Evolutionary conservation across 30 jellyfish, hydroid and myxozoan genomes (phyloP).

Genomic region (Cassiopea andromeda): DNA sequence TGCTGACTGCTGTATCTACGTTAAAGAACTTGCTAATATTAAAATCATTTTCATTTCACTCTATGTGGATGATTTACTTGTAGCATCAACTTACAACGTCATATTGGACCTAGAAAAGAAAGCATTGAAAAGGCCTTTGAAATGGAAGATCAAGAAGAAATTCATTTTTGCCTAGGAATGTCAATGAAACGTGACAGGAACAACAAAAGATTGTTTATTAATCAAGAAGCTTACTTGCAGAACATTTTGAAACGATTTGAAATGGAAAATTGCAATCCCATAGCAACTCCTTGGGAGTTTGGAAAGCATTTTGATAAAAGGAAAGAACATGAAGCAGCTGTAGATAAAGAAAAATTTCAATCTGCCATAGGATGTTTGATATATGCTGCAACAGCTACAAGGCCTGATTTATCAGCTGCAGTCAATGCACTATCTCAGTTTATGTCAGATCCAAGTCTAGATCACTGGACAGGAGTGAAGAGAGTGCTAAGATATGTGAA

Average conservation of each 20-base stretch:
- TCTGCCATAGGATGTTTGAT: neutral
- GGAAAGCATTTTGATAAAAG: neutral
- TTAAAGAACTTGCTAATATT: neutral
- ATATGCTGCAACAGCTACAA: constrained; percentile 34
- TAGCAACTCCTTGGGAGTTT: constrained; percentile 49
- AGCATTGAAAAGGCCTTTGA: neutral
- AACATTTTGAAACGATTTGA: constrained; percentile 8
- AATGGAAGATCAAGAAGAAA: constrained; percentile 25
- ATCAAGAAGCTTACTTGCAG: constrained; percentile 15
- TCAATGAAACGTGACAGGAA: constrained; percentile 16
- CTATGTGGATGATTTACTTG: constrained; percentile 30
- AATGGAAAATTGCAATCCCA: constrained; percentile 41
- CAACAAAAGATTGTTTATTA: neutral
- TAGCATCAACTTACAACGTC: neutral
- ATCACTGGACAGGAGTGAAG: constrained; percentile 44
- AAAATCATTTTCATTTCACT: neutral
- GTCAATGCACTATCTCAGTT: neutral
- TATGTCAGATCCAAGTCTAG: constrained; percentile 35
- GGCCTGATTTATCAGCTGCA: constrained; percentile 55
- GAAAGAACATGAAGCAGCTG: neutral
- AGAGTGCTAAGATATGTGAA: neutral
- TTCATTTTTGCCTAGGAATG: constrained; percentile 17
- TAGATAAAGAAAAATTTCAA: neutral
- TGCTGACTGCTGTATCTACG: constrained; percentile 28
- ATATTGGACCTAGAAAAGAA: neutral